Conservation (phyloP, 2,113 vertebrate genomes). For the Herpetotheres cachinnans region DNA sequence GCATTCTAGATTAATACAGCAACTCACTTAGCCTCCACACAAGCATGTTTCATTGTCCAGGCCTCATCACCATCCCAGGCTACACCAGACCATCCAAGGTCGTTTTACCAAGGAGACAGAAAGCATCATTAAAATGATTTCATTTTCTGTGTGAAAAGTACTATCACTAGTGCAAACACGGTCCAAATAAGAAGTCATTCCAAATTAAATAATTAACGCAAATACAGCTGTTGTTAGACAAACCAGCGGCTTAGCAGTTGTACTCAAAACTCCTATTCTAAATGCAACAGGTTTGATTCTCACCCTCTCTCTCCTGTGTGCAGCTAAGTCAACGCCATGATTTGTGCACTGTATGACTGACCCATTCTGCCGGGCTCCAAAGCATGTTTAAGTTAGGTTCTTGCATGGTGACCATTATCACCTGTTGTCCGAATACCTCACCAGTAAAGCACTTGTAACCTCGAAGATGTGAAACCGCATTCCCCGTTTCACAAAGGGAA, state of each 20-base stretch:
- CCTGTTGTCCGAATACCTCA: neutral
- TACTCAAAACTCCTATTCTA: neutral
- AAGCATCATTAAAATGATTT: neutral
- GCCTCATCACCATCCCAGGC: neutral
- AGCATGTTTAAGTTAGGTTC: neutral
- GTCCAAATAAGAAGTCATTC: neutral
- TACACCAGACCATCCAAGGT: neutral
- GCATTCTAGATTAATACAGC: neutral
- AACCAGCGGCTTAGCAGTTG: neutral
- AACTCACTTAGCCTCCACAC: neutral
- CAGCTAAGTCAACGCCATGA: neutral
- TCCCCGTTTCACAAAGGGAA: neutral
- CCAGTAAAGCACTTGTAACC: neutral
- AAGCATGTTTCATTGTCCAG: neutral
- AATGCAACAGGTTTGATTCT: neutral
- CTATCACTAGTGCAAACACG: neutral
- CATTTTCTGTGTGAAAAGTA: neutral
- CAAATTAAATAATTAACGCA: constrained; percentile 14
- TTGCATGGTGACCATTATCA: neutral
- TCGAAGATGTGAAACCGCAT: neutral
- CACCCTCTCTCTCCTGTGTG: neutral
- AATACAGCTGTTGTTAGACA: neutral
- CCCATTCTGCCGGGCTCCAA: neutral
- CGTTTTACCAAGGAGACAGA: neutral
- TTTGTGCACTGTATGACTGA: neutral